Base-by-base conservation (phyloP, 2,113 vertebrate genomes). In the Synchiropus splendidus region DNA sequence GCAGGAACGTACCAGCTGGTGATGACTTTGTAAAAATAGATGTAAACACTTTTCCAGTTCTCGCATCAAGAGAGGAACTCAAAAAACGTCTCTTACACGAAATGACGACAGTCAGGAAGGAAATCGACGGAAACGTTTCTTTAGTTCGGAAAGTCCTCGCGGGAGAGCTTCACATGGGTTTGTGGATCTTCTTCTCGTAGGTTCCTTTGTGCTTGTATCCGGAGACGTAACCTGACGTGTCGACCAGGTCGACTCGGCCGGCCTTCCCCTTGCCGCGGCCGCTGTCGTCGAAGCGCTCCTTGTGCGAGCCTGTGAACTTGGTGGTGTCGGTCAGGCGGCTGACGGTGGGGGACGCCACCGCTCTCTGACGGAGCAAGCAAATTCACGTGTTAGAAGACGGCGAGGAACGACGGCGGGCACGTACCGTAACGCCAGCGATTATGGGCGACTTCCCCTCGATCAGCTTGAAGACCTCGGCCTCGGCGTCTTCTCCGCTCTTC, bases 231-330 rank as follows among this genome's bases (percentile, higher is more conserved):
- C 94, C 94, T 0, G 91, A 93, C 12, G 78, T 83, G 58, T 98
- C 90, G 58, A 92, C 89, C 65, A 95, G 56, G 58, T 97, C 92
- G 55, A 93, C 93, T 2, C 94, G 87, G 12, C 94, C 94, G 0
- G 93, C 93, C 78, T 83, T 96, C 58, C 94, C 94, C 75, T 89
- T 92, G 57, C 94, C 94, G 11, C 88, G 88, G 15, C 93, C 94
- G 0, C 86, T 86, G 31, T 82, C 51, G 68, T 97, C 94, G 27
- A 97, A 98, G 4, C 94, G 89, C 76, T 94, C 91, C 79, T 94
- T 97, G 85, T 98, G 94, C 36, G 92, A 96, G 17, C 94, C 94
- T 0, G 93, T 98, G 78, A 97, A 98, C 81, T 89, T 92, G 64
- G 79, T 82, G 48, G 94, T 87, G 82, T 98, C 94, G 0, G 94